Conservation (phyloP, 2,113 vertebrate species). For the Natator depressus region DNA sequence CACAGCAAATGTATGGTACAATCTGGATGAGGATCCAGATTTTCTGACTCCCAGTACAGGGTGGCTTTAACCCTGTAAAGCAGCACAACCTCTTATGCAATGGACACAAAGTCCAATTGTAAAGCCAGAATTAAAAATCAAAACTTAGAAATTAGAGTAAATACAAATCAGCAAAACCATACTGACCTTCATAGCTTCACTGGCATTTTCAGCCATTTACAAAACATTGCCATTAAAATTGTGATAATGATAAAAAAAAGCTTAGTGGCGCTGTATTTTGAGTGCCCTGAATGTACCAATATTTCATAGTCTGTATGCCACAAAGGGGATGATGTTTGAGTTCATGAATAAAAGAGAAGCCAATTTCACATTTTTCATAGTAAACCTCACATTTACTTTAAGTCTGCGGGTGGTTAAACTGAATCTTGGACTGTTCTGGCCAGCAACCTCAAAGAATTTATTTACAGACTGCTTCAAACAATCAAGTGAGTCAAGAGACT, state of each 20-base stretch:
- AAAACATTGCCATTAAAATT: not conserved
- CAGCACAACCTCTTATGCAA: not conserved
- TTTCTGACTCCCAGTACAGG: not conserved
- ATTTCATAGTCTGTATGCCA: not conserved
- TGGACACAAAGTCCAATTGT: not conserved
- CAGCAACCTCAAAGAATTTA: not conserved
- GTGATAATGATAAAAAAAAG: not conserved
- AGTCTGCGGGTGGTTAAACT: not conserved
- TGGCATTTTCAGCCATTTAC: not conserved
- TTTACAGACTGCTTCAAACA: not conserved
- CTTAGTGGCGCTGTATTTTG: not conserved
- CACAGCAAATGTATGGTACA: not conserved
- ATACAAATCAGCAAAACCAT: not conserved
- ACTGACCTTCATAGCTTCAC: not conserved
- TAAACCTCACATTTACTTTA: rapidly evolving
- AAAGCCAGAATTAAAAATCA: not conserved
- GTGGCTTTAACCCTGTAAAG: not conserved
- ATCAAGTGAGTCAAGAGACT: not conserved
- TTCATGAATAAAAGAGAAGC: not conserved
- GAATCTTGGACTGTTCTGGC: not conserved
- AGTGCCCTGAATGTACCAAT: rapidly evolving
- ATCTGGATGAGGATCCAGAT: not conserved
- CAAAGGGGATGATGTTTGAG: not conserved
- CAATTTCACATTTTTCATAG: not conserved
- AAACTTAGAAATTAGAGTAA: not conserved